Conservation (phyloP, 2,888 invertebrate genomes). For the Heteropelma amictum region DNA sequence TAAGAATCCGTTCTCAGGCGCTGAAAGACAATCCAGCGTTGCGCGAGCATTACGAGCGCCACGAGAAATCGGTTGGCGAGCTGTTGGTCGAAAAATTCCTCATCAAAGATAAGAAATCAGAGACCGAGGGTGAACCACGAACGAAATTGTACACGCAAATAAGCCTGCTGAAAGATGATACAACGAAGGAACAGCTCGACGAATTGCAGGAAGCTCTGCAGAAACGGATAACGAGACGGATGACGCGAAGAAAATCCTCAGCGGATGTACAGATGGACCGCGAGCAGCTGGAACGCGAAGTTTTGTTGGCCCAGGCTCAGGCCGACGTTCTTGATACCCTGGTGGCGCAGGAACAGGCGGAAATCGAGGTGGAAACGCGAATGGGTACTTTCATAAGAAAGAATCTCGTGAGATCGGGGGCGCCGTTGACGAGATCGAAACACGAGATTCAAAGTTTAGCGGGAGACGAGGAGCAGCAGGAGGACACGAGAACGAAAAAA, state of each 20-base stretch:
- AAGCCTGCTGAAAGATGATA: conserved; percentile 58
- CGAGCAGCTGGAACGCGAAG: conserved; percentile 70
- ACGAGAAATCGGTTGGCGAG: conserved; percentile 85
- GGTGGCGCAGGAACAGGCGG: conserved; percentile 75
- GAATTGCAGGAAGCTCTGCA: conserved; percentile 66
- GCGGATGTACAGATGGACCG: conserved; percentile 70
- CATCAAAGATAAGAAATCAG: conserved; percentile 81
- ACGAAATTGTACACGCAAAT: conserved; percentile 64
- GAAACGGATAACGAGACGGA: conserved; percentile 69
- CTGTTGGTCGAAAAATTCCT: conserved; percentile 87
- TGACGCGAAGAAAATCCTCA: conserved; percentile 73
- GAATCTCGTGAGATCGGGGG: conserved; percentile 46
- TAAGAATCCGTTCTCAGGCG: conserved; percentile 76
- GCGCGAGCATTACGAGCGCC: conserved; percentile 77
- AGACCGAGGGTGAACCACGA: conserved; percentile 52
- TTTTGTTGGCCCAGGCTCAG: conserved; percentile 72
- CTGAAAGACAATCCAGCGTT: conserved; percentile 76
- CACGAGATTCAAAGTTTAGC: conserved; percentile 54
- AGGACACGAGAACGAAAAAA: conserved; percentile 42
- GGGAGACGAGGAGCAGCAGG: conserved; percentile 20
- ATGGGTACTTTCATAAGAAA: conserved; percentile 65
- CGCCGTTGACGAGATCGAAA: conserved; percentile 27
- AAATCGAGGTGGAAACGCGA: conserved; percentile 70
- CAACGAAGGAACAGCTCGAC: conserved; percentile 54
- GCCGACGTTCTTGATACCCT: conserved; percentile 73